phyloP scores from a whole-genome alignment of 2,888 invertebrate genomes.

The Ichneumoninae sp. region DNA sequence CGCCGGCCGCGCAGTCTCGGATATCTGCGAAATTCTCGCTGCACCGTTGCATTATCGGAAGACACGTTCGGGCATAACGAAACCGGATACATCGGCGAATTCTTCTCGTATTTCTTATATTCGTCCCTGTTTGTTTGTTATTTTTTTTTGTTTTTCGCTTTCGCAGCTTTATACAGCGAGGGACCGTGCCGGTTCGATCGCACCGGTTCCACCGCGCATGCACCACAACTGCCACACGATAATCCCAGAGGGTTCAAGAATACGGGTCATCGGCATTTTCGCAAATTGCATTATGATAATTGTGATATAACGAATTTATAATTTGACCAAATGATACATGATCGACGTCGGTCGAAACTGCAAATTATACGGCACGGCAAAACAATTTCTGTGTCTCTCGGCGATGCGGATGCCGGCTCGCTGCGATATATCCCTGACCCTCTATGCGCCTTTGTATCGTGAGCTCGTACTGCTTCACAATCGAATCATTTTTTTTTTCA shows the following conservation, averaged over 20 bases:
- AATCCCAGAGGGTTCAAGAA: constrained; percentile 64
- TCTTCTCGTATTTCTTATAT: constrained; percentile 26
- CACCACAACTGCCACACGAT: constrained; percentile 16
- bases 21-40: constrained; percentile 46
- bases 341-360: constrained; percentile 77
- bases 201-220: constrained; percentile 22
- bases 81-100: constrained; percentile 52
- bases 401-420: constrained; percentile 5
- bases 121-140: constrained; percentile 18
- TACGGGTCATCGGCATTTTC: constrained; percentile 77
- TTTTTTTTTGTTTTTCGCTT: constrained; percentile 16
- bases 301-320: constrained; percentile 84
- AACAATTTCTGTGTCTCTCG: constrained; percentile 77
- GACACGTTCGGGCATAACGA: constrained; percentile 17
- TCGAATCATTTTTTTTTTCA: constrained; percentile 63
- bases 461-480: constrained; percentile 19
- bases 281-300: constrained; percentile 82
- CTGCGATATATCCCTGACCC: constrained; percentile 36
- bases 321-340: constrained; percentile 83
- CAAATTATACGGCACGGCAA: constrained; percentile 81
- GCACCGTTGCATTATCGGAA: constrained; percentile 41
- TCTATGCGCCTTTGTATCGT: constrained; percentile 33
- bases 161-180: constrained; percentile 8
- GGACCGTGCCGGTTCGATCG: constrained; percentile 28
- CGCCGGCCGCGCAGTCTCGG: constrained; percentile 23